Base-by-base conservation (phyloP, 2,113 vertebrate species). In the Tiliqua scincoides region DNA sequence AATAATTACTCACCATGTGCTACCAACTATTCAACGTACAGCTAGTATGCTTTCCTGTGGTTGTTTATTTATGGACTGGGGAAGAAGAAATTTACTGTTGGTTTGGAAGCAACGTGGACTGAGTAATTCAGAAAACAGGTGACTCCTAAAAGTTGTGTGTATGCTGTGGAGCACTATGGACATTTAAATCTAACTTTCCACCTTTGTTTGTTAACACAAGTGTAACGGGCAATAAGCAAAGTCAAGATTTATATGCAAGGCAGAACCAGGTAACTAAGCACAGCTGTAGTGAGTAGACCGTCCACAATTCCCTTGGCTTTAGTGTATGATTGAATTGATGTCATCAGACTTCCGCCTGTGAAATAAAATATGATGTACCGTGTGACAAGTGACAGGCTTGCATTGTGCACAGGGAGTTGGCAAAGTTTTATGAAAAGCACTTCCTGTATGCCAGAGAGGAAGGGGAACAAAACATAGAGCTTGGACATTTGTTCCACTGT, bases 341-440 rank as follows among this genome's bases (percentile, higher is more conserved):
- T 81, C 82, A 87, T 65, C 75, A 89, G 54, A 86, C 83, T 91
- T 92, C 82, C 87, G 40, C 82, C 79, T 40, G 54, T 73, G 83
- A 93, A 88, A 87, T 92, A 63, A 91, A 93, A 91, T 86, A 75
- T 17, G n/a, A 92, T 83, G 75, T 84, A 11, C 77, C 89, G 0
- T 89, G 78, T 85, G 57, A 35, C 43, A 83, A 90, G 70, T 90
- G 43, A 37, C 23, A 75, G 48, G 63, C 85, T 82, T 83, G 23
- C 65, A 78, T 65, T 71, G 35, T 86, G 57, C 91, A 72, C 61
- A 72, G 82, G 73, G 79, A 81, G 43, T 81, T 74, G 12, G 88
- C 83, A 80, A 61, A 74, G 75, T 92, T 88, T 91, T 78, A 40
- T n/a, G 52, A 92, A 68, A 93, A 76, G 63, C 75, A 62, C 90